Evolutionary conservation across 1,140 invertebrate genomes (phyloP).

Genomic region (Nymphalis io): DNA sequence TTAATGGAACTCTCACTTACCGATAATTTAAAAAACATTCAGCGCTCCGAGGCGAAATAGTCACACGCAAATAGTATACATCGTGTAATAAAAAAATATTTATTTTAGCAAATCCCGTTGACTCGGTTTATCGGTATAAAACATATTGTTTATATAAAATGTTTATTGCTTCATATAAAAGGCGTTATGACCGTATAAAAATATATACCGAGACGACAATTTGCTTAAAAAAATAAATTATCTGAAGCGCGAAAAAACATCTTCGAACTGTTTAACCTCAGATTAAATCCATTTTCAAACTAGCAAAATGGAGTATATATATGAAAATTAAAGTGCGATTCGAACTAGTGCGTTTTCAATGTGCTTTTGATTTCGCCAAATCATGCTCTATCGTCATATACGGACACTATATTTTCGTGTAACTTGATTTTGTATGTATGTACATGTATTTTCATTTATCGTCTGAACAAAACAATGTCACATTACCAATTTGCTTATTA

Average conservation of each 20-base stretch:
- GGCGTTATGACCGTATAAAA: constrained; percentile 24
- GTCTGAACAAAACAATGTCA: no score
- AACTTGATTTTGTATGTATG: no score
- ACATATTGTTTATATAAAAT: constrained; percentile 25
- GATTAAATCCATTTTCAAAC: constrained; percentile 3
- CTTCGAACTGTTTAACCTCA: constrained; percentile 21
- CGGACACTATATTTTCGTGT: no score
- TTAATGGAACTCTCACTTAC: constrained; percentile 40
- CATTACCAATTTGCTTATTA: no score
- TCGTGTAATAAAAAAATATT: constrained; percentile 18
- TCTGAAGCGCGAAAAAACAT: constrained; percentile 11
- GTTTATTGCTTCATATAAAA: constrained; percentile 25
- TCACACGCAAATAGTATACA: not conserved
- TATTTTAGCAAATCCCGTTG: constrained; percentile 13
- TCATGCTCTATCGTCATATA: not conserved
- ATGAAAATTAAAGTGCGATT: constrained; percentile 19
- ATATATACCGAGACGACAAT: constrained; percentile 30
- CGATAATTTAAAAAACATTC: constrained; percentile 7
- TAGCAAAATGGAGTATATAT: constrained; percentile 21
- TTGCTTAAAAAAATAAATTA: constrained; percentile 22
- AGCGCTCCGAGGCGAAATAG: constrained; percentile 7
- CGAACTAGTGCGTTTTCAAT: constrained; percentile 28
- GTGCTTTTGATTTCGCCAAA: not conserved
- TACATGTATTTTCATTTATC: no score
- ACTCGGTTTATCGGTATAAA: constrained; percentile 18